phyloP scores from a whole-genome alignment of 2,888 invertebrate species.

The Euzetes globulus region DNA sequence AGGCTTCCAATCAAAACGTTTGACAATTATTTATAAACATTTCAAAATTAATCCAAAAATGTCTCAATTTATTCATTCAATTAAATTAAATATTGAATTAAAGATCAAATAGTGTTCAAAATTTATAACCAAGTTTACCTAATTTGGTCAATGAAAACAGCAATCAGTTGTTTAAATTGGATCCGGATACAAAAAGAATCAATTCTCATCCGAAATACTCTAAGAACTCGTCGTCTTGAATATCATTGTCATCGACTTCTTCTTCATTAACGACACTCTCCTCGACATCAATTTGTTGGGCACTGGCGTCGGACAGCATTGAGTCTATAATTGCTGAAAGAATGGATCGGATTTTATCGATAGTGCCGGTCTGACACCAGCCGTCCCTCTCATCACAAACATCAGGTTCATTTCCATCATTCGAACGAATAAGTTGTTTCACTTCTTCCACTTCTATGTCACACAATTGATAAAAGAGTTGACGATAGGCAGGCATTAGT shows the following conservation, averaged over 20 bases:
- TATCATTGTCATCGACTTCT: conserved; percentile 12
- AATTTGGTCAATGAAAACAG: no score
- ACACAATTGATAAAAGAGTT: conserved; percentile 83
- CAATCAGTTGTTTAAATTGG: no score
- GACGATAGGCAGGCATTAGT: conserved; percentile 67
- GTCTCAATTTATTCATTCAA: no score
- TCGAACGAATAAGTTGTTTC: conserved; percentile 55
- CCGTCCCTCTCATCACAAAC: conserved; percentile 66
- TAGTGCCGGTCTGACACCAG: conserved; percentile 52
- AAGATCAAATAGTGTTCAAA: no score
- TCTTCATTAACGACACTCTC: not conserved
- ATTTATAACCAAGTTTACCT: no score
- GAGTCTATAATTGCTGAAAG: conserved; percentile 19
- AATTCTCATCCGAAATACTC: conserved; percentile 12
- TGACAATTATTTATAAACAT: no score
- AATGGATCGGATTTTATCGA: conserved; percentile 37
- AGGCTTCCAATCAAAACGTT: not conserved
- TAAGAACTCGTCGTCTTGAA: conserved; percentile 29
- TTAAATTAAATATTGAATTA: no score
- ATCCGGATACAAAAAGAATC: not conserved
- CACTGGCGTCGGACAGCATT: not conserved
- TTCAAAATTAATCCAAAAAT: not conserved
- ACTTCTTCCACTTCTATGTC: conserved; percentile 72
- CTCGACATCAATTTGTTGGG: not conserved
- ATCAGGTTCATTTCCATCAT: conserved; percentile 46